Conservation (phyloP, 1,140 invertebrate species). For the Bombus terrestris region DNA sequence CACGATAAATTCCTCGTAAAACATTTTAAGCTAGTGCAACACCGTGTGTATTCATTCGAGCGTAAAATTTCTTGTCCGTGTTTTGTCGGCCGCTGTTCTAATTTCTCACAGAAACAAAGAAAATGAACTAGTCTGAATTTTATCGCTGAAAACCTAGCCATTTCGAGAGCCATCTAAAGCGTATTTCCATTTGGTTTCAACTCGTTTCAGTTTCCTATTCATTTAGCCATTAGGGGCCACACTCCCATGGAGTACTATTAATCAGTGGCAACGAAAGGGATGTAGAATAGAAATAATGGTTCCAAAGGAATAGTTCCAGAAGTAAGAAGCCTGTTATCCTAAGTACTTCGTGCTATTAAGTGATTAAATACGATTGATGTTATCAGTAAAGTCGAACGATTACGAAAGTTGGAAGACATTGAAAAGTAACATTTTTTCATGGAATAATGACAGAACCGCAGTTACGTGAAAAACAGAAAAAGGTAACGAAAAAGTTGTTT, state of each 20-base stretch:
- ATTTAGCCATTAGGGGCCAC: slow-evolving; percentile 4
- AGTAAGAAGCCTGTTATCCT: not conserved
- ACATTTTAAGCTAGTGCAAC: not conserved
- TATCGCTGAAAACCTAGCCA: not conserved
- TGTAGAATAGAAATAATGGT: not conserved
- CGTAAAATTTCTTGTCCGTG: not conserved
- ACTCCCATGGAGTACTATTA: slow-evolving; percentile 6
- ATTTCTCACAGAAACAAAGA: not conserved
- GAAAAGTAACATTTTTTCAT: too few relatives aligned
- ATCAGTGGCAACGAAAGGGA: slow-evolving; percentile 1
- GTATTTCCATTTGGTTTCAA: not conserved
- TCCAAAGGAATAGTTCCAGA: not conserved
- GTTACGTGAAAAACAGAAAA: not conserved
- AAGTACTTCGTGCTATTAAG: not conserved
- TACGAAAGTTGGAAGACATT: not conserved
- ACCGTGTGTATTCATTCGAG: not conserved
- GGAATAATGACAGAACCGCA: not conserved
- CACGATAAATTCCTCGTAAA: not conserved
- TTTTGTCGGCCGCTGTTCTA: not conserved
- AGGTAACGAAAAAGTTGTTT: not conserved
- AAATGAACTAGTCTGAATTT: not conserved
- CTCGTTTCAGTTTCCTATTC: slow-evolving; percentile 9
- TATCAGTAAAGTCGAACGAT: not conserved
- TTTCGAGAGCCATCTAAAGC: not conserved
- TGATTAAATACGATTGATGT: not conserved